Base-by-base conservation (phyloP, 2,797 vertebrate genomes). In the Clarias laeviceps region DNA sequence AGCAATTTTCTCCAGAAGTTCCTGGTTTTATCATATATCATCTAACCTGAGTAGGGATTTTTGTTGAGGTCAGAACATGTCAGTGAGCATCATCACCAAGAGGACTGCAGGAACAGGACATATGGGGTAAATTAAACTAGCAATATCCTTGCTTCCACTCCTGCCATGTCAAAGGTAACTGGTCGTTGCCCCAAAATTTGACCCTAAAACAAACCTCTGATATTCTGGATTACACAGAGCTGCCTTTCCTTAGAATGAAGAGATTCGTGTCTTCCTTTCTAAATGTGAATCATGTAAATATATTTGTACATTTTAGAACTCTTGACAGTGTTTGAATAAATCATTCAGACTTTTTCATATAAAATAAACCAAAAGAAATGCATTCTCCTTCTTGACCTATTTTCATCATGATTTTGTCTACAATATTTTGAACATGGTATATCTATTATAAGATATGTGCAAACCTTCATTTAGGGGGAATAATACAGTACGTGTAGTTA, bases 41-140 rank as follows among this genome's bases (percentile, higher is more conserved):
- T 54, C 68, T 50, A 64, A 62, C 24, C 68, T 65, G 56, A 0
- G 15, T 11, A 17, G 1, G 20, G 57, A 40, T 24, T 45, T 37
- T 45, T 73, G 0, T 17, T 5, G 27, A 62, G 37, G 66, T 80
- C 20, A 73, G 34, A n/a, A n/a, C 73, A 3, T n/a, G 32, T 59
- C 64, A 68, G 74, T 68, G 37, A 62, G 17, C 56, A n/a, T 81
- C 32, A 72, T 79, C 57, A 64, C 14, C 59, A 54, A 80, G 57
- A 81, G 29, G 5, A 56, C 59, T 56, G 59, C 29, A 37, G 29
- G 4, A 64, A 80, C 22, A 65, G 45, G 15, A 82, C 84, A 82
- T 85, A 81, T 81, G 84, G 84, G 17, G 69, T 37, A 29, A 81
- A 50, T 85, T 82, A 82, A 82, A 76, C 24, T 29, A 66, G 29